Conservation (phyloP, 2,113 vertebrate species). For the Gymnorhina tibicen region DNA sequence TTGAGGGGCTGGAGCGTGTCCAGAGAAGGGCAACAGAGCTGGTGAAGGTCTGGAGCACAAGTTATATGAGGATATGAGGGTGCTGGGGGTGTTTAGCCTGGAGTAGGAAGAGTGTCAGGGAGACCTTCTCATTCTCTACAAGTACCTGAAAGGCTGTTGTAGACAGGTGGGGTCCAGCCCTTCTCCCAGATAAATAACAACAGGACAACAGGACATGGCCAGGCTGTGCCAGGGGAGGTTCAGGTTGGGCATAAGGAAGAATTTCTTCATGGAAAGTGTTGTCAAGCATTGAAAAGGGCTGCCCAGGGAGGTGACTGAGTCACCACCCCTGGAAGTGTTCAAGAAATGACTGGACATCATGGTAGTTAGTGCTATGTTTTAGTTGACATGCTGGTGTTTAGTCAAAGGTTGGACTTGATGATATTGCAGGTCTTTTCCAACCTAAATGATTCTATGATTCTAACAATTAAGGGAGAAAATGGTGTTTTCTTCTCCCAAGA, state of each 20-base stretch:
- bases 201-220: fast-evolving
- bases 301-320: too few species aligned
- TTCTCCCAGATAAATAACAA: neutral
- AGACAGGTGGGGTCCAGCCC: neutral
- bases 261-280: neutral
- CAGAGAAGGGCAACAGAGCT: neutral
- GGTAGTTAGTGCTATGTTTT: neutral
- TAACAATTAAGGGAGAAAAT: neutral
- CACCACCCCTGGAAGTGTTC: neutral
- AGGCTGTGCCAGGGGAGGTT: fast-evolving
- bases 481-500: neutral
- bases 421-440: neutral
- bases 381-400: neutral
- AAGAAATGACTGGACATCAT: neutral
- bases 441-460: neutral
- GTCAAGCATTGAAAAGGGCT: neutral
- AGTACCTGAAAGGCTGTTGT: neutral
- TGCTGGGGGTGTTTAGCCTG: neutral
- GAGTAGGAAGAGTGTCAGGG: neutral
- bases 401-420: neutral
- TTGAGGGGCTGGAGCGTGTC: fast-evolving
- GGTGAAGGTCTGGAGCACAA: neutral
- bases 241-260: neutral
- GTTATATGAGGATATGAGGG: neutral
- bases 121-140: neutral